Percentiles rank a stretch among this genome's conserved stretches.
Evolutionary conservation across 2,113 vertebrate species (phyloP).

Genomic region (Hemicordylus capensis): DNA sequence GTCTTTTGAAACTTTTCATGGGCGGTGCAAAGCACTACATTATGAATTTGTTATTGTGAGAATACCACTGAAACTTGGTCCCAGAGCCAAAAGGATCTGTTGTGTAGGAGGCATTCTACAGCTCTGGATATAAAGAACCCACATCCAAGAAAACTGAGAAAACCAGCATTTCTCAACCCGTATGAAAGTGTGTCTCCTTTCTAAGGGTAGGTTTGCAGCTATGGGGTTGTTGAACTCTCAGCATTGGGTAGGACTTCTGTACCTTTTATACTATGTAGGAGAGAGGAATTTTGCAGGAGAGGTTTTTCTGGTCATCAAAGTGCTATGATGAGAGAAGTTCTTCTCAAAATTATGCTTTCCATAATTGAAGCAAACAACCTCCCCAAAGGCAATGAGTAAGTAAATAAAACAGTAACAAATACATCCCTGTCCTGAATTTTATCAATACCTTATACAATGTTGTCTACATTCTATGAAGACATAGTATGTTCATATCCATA

Average conservation of each 20-base stretch:
- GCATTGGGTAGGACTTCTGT: neutral
- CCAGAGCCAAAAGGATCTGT: no score
- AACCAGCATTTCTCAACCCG: neutral
- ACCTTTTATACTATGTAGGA: neutral
- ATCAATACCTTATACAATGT: neutral
- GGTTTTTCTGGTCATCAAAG: accelerated
- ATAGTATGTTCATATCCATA: neutral
- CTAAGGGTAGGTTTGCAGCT: neutral
- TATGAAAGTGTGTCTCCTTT: no score
- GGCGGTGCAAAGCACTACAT: no score
- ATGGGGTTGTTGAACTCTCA: neutral
- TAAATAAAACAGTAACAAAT: neutral
- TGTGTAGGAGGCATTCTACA: neutral
- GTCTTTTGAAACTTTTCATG: no score
- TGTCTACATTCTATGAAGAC: neutral
- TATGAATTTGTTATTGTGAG: no score
- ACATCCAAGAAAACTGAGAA: neutral
- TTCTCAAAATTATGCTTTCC: neutral
- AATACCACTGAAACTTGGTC: no score
- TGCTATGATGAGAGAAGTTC: neutral
- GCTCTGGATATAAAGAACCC: neutral
- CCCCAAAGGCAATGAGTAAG: neutral
- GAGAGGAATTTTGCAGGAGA: no score
- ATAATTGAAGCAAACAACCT: neutral
- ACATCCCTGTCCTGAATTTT: neutral